Percentiles rank a stretch among this genome's conserved stretches.
Evolutionary conservation across 2,113 vertebrate species (phyloP).

Genomic region (Gadus macrocephalus): DNA sequence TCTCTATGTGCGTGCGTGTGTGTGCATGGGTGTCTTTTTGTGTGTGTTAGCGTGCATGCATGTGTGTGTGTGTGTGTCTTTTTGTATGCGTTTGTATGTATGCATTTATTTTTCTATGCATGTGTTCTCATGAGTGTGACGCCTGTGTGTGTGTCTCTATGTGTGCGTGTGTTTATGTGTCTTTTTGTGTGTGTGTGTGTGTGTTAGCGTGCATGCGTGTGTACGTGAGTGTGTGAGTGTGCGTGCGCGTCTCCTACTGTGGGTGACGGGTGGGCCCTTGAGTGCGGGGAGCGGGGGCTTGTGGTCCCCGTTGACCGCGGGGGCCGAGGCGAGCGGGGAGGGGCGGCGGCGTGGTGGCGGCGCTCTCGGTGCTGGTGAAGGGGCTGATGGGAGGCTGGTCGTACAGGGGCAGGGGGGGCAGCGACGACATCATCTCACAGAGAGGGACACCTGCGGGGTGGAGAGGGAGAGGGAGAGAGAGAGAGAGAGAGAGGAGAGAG

Average conservation of each 20-base stretch:
- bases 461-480: not conserved
- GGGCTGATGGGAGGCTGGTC: slow-evolving; percentile 90
- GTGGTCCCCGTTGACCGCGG: slow-evolving; percentile 80
- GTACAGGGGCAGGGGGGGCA: slow-evolving; percentile 87
- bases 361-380: slow-evolving; percentile 83
- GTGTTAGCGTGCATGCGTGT: too few species aligned
- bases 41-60: too few species aligned
- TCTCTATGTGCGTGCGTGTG: not conserved
- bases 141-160: too few species aligned
- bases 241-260: slow-evolving; percentile 49
- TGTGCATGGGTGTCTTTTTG: slow-evolving; percentile 26
- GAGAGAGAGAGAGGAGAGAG: too few species aligned
- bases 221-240: too few species aligned
- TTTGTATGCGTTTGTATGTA: too few species aligned
- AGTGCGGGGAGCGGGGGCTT: slow-evolving; percentile 60
- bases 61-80: too few species aligned
- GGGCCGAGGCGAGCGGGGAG: slow-evolving; percentile 81
- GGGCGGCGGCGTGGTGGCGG: slow-evolving; percentile 74
- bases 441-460: slow-evolving; percentile 65
- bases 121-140: too few species aligned
- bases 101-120: too few species aligned
- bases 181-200: too few species aligned
- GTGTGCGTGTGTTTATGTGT: too few species aligned
- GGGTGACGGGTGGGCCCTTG: slow-evolving; percentile 55
- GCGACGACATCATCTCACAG: slow-evolving; percentile 74